A percentile compares a stretch with the other conserved stretches of the same genome.
These are phyloP conservation scores for Acanthaster planci DNA, from an alignment of 35 echinoderm and acorn worm species.

Conservation along the genomic window DNA sequence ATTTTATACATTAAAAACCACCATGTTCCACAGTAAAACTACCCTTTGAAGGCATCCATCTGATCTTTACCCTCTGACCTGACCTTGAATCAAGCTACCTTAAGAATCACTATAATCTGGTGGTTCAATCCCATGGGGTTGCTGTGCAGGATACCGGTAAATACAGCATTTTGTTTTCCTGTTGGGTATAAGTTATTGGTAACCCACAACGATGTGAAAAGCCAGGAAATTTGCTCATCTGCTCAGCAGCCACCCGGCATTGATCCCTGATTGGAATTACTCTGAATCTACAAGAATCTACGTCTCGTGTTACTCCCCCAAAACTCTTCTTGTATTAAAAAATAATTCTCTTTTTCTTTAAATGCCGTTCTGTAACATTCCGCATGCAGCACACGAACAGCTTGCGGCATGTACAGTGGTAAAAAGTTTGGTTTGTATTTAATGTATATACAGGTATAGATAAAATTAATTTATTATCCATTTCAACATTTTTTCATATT, in stretches of 20 bases:
- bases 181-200: no score
- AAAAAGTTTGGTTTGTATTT: slow-evolving; percentile 27
- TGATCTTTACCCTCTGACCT: neutral
- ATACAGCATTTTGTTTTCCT: no score
- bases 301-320: slow-evolving; percentile 9
- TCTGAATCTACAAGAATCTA: slow-evolving; percentile 32
- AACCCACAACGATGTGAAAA: no score
- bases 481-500: slow-evolving; percentile 20
- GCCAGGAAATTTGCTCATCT: no score
- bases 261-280: slow-evolving; percentile 9
- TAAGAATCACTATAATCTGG: slow-evolving; percentile 5
- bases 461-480: slow-evolving; percentile 35
- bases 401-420: slow-evolving; percentile 23
- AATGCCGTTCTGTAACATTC: slow-evolving; percentile 17
- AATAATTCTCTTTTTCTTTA: neutral
- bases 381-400: slow-evolving; percentile 1
- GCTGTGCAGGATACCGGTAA: neutral
- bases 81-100: slow-evolving; percentile 33
- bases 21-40: slow-evolving; percentile 13
- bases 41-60: slow-evolving; percentile 12
- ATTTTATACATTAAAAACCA: slow-evolving; percentile 10
- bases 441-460: slow-evolving; percentile 32
- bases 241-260: neutral
- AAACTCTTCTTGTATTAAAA: slow-evolving; percentile 29
- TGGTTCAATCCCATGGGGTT: neutral